Base-by-base conservation (phyloP, 2,113 vertebrate genomes). In the Phylloscopus trochilus region DNA sequence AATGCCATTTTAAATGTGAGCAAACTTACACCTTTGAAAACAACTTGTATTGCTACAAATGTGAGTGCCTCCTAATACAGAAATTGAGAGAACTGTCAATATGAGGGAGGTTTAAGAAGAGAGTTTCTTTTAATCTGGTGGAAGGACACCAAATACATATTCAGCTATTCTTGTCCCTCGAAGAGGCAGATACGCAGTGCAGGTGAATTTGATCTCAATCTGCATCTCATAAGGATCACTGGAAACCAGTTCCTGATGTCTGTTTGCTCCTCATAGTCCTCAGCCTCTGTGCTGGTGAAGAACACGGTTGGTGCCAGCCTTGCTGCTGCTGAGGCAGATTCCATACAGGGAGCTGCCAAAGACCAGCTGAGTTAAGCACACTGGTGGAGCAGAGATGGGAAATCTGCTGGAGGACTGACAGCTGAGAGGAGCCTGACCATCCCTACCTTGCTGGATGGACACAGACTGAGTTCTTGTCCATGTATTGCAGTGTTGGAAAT, bases 131-230 rank as follows among this genome's bases (percentile, higher is more conserved):
- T 60, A 27, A 81, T 31, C 27, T 75, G 22, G 11, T 72, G 18
- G 10, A 67, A 56, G 51, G 39, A 33, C 44, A 41, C 8, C 0
- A 2, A 51, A 8, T 44, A 68, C 0, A 0, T 22, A 4, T 84
- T 81, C 41, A 81, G 56, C 30, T 35, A 15, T 62, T 89, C 47
- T 51, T 44, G 13, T 74, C 23, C 33, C 30, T 67, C 19, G n/a
- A 33, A 58, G 58, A 81, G 66, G 28, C 28, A 86, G 55, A 55
- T 70, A 43, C 0, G 2, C 60, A 72, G 15, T 82, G 90, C 64
- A 78, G 56, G 41, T 89, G 77, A 75, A 80, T 89, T 63, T 92
- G 69, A 81, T 70, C 86, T 82, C 66, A 23, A 3, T 37, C 35
- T 60, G 18, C 43, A 27, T 76, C 41, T 86, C 28, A n/a, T 39